A percentile compares a stretch with the other conserved stretches of the same genome.
These are phyloP conservation scores for Prochilodus magdalenae DNA, from an alignment of 2,113 vertebrate species.

Conservation along the genomic window DNA sequence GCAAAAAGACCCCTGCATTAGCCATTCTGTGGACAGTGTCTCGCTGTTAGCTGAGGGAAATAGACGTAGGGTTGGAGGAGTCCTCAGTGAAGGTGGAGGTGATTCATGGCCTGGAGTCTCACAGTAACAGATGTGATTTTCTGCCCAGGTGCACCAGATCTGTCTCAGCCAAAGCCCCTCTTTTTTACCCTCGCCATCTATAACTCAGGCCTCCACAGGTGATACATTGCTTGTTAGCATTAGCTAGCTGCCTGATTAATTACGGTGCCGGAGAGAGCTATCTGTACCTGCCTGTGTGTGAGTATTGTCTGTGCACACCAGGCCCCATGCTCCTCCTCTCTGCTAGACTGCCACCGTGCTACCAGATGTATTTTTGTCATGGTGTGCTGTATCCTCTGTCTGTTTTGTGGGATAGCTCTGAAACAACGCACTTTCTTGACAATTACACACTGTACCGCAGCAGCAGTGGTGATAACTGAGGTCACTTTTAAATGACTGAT, in stretches of 20 bases:
- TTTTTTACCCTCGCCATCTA: constrained; percentile 40
- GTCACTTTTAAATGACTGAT: neutral
- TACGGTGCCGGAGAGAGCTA: constrained; percentile 25
- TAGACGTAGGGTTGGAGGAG: constrained; percentile 31
- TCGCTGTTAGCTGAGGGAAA: constrained; percentile 62
- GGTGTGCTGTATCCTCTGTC: neutral
- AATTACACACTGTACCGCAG: neutral
- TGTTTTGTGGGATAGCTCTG: neutral
- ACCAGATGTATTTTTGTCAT: neutral
- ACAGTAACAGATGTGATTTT: constrained; percentile 58
- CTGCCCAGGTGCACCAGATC: constrained; percentile 58
- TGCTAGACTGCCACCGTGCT: neutral
- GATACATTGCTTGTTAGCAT: constrained; percentile 58
- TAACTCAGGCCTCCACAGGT: constrained; percentile 46
- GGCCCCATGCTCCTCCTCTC: neutral
- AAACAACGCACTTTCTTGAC: neutral
- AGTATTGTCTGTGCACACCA: neutral
- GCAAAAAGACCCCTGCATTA: neutral
- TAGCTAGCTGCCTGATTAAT: constrained; percentile 48
- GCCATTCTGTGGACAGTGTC: neutral
- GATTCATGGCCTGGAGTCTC: constrained; percentile 54
- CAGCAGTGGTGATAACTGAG: constrained; percentile 14
- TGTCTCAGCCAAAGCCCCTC: constrained; percentile 46
- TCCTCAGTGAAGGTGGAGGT: constrained; percentile 50
- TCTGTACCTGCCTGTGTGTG: constrained; percentile 47